Evolutionary conservation across 2,888 invertebrate genomes (phyloP).

Genomic region (Chrysodeixis includens): DNA sequence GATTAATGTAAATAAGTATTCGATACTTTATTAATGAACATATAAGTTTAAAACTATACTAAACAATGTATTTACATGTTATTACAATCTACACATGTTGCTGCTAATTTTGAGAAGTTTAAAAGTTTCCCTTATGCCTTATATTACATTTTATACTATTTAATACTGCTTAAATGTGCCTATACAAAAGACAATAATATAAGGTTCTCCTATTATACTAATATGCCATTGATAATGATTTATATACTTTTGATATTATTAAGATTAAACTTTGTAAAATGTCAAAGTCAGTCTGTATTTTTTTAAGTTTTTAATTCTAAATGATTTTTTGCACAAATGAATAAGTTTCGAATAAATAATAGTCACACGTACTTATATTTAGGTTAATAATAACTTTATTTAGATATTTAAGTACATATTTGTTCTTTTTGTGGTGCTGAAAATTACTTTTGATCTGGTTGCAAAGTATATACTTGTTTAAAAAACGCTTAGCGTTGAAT

Average conservation of each 20-base stretch:
- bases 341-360: neutral
- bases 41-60: too few relatives aligned
- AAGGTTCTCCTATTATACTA: neutral
- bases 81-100: neutral
- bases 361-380: neutral
- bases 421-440: neutral
- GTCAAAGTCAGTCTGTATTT: neutral
- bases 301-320: neutral
- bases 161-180: neutral
- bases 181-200: neutral
- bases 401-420: neutral
- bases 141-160: neutral
- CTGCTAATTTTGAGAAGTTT: neutral
- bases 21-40: too few relatives aligned
- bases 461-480: too few relatives aligned
- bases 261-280: neutral
- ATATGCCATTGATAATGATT: neutral
- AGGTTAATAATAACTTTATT: neutral
- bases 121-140: neutral
- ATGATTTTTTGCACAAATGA: neutral
- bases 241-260: neutral
- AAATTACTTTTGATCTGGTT: neutral
- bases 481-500: too few relatives aligned
- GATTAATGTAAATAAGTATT: neutral
- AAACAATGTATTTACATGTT: too few relatives aligned